A percentile compares a stretch with the other conserved stretches of the same genome.
phyloP scores from a whole-genome alignment of 1,140 invertebrate species.

The Muscidifurax raptorellus region DNA sequence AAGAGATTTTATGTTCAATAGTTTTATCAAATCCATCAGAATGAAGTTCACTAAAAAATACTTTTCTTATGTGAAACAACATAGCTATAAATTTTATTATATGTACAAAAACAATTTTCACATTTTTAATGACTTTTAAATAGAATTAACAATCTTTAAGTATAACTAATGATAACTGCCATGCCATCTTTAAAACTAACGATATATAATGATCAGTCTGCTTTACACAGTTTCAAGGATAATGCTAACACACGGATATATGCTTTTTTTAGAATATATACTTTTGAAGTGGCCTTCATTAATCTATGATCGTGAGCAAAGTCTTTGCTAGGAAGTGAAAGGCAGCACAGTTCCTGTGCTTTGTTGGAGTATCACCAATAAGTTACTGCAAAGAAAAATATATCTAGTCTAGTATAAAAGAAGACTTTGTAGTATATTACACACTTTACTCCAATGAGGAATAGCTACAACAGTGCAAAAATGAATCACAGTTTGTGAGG shows the following conservation, averaged over 20 bases:
- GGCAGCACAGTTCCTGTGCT: conserved; percentile 7
- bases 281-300: conserved; percentile 30
- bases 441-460: not conserved
- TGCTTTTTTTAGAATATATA: conserved; percentile 19
- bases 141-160: not conserved
- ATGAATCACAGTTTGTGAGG: not conserved
- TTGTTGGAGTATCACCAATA: conserved; percentile 30
- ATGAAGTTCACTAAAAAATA: conserved; percentile 59
- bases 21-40: conserved; percentile 48
- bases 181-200: conserved; percentile 17
- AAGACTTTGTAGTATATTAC: not conserved
- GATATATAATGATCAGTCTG: not conserved
- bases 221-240: conserved; percentile 27
- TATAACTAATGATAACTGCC: not conserved
- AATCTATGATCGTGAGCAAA: conserved; percentile 6
- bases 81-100: conserved; percentile 23
- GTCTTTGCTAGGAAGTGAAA: conserved; percentile 25
- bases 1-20: conserved; percentile 49
- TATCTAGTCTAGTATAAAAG: not conserved
- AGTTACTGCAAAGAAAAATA: conserved; percentile 39
- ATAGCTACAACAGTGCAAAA: not conserved
- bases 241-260: not conserved
- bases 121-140: conserved; percentile 33
- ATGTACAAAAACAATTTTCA: conserved; percentile 36
- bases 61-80: conserved; percentile 51